These are phyloP conservation scores for Polydrusus tereticollis DNA, from an alignment of 2,888 invertebrate genomes.

Conservation along the genomic window DNA sequence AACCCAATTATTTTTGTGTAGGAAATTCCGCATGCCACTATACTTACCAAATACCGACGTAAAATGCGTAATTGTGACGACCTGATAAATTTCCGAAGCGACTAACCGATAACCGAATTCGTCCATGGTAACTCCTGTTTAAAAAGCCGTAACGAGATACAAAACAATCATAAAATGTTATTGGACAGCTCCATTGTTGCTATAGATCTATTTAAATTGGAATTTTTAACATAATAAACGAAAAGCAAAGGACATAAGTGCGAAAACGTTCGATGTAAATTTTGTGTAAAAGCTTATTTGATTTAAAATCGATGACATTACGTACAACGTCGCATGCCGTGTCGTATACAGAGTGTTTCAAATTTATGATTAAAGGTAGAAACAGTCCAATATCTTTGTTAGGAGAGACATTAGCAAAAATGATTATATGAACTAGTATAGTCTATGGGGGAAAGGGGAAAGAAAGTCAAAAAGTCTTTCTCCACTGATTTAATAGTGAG, in stretches of 20 bases:
- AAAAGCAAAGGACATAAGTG: constrained; percentile 29
- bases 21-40: no score
- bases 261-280: constrained; percentile 29
- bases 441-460: no score
- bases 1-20: no score
- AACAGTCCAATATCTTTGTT: no score
- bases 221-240: constrained; percentile 43
- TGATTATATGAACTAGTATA: no score
- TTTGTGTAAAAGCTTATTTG: constrained; percentile 17
- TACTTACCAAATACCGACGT: no score
- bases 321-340: neutral
- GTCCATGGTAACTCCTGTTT: constrained; percentile 25
- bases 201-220: constrained; percentile 42
- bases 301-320: constrained; percentile 26
- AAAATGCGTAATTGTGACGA: constrained; percentile 11
- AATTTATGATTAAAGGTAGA: neutral
- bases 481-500: no score
- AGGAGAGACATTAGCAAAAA: no score
- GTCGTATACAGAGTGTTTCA: neutral
- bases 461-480: no score
- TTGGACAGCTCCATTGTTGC: constrained; percentile 44
- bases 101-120: constrained; percentile 1
- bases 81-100: neutral
- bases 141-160: constrained; percentile 34
- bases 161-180: constrained; percentile 36